phyloP scores from a whole-genome alignment of 1,140 invertebrate genomes.

The Lepidurus apus region DNA sequence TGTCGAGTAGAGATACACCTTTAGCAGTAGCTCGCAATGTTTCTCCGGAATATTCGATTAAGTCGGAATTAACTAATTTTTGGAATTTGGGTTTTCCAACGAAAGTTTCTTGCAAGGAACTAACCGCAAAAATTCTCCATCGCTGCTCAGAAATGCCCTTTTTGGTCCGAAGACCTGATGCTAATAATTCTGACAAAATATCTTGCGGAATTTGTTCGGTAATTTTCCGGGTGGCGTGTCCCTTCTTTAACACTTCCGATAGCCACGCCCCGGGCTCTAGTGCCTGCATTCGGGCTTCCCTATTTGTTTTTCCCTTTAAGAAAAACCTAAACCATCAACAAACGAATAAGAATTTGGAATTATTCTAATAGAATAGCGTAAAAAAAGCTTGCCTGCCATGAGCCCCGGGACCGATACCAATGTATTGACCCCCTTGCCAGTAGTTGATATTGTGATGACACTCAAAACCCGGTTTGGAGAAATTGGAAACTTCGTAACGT shows the following conservation, averaged over 20 bases:
- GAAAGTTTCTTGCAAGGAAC: constrained; percentile 27
- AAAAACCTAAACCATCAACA: constrained; percentile 26
- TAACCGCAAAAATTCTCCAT: neutral
- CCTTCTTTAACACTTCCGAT: constrained; percentile 25
- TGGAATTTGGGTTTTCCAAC: neutral
- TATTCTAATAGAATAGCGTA: neutral
- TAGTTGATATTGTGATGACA: constrained; percentile 43
- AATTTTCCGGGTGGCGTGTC: constrained; percentile 31
- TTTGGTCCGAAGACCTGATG: constrained; percentile 29
- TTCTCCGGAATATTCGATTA: neutral
- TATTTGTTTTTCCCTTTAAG: neutral
- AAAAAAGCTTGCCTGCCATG: constrained; percentile 29
- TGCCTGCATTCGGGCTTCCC: constrained; percentile 33
- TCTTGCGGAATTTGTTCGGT: constrained; percentile 27
- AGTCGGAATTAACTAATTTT: neutral
- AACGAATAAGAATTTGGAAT: no score
- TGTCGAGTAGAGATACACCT: constrained; percentile 27
- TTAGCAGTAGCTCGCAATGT: constrained; percentile 22
- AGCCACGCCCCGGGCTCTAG: constrained; percentile 32
- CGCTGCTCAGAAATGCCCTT: constrained; percentile 26
- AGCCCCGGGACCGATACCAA: constrained; percentile 42
- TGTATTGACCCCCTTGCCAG: constrained; percentile 43
- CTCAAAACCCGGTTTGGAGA: constrained; percentile 36
- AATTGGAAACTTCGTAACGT: constrained; percentile 34
- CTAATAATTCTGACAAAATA: constrained; percentile 32